Percentiles rank a stretch among this genome's conserved stretches.
phyloP scores from a whole-genome alignment of 2,888 invertebrate genomes.

The Argyra leucocephala region DNA sequence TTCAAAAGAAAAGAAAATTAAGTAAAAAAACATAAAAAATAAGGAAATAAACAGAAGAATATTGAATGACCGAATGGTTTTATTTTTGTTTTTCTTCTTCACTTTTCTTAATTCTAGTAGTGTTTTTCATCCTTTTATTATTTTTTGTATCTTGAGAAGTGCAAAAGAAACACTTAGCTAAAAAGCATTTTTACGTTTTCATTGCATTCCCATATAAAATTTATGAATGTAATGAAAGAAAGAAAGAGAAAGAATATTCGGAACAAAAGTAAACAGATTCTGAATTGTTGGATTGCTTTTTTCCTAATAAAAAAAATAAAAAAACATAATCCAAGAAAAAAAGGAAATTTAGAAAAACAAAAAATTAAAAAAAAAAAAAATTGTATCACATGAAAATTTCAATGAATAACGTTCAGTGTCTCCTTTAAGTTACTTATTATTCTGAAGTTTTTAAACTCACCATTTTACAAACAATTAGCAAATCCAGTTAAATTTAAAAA shows the following conservation, averaged over 20 bases:
- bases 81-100: background rate
- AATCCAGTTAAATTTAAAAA: no score
- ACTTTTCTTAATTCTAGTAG: background rate
- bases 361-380: no score
- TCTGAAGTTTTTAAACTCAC: no score
- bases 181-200: conserved; percentile 6
- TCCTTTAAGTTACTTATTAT: no score
- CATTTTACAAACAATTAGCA: no score
- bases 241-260: background rate
- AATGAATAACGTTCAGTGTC: no score
- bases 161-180: background rate
- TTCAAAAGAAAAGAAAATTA: no score
- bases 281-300: background rate
- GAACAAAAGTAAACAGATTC: background rate
- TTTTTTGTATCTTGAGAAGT: background rate
- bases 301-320: background rate
- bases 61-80: background rate
- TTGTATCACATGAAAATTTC: no score
- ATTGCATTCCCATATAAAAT: background rate
- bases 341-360: no score
- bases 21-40: background rate
- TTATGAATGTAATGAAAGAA: background rate
- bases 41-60: background rate
- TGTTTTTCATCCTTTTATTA: background rate
- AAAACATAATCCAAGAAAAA: no score